Evolutionary conservation across 2,797 vertebrate genomes (phyloP).

Genomic region (Labroides dimidiatus): DNA sequence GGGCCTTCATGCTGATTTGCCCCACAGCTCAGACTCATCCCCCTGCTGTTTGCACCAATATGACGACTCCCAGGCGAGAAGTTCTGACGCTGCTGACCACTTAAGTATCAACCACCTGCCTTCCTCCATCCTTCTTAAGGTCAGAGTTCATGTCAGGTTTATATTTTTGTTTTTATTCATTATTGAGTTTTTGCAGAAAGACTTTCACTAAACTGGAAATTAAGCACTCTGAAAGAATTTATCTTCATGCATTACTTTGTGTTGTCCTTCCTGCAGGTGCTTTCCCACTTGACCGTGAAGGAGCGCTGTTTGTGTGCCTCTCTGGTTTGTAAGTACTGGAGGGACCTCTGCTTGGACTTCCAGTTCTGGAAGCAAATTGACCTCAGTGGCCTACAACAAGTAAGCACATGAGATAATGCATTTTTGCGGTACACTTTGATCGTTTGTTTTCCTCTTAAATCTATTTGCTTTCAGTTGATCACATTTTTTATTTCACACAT

Average conservation of each 20-base stretch:
- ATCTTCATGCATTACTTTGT: neutral
- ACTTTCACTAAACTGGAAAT: too few species aligned
- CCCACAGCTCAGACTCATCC: slow-evolving; percentile 77
- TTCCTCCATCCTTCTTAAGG: slow-evolving; percentile 97
- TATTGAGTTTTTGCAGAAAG: neutral
- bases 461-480: too few species aligned
- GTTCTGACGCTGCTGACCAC: slow-evolving; percentile 82
- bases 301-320: slow-evolving; percentile 96
- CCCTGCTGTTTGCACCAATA: slow-evolving; percentile 81
- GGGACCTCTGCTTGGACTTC: slow-evolving; percentile 98
- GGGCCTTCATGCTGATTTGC: slow-evolving; percentile 71
- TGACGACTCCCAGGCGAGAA: slow-evolving; percentile 80
- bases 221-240: neutral
- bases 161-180: neutral
- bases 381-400: slow-evolving; percentile 97
- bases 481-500: too few species aligned
- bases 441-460: too few species aligned
- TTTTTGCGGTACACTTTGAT: neutral
- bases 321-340: slow-evolving; percentile 98
- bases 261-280: slow-evolving; percentile 84
- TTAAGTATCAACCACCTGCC: slow-evolving; percentile 95
- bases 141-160: slow-evolving; percentile 63
- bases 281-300: slow-evolving; percentile 96
- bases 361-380: slow-evolving; percentile 99
- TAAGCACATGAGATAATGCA: slow-evolving; percentile 62